Evolutionary conservation across 2,888 invertebrate species (phyloP).

Genomic region (Pimpla rufipes): DNA sequence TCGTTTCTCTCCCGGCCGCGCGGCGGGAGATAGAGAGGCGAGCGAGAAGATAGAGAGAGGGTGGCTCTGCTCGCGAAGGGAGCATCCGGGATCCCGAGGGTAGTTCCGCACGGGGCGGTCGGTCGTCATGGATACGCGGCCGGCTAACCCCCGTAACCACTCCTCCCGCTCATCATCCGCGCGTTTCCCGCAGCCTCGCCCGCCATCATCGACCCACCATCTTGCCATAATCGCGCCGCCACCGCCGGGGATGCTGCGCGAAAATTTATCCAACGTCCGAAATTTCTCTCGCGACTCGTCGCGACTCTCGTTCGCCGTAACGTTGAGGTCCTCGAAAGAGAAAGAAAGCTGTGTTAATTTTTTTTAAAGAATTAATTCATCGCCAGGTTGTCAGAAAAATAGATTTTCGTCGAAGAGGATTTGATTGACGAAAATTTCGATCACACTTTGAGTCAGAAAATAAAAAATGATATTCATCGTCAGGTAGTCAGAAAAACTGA

Average conservation of each 20-base stretch:
- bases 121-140: constrained; percentile 84
- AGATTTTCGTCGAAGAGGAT: too few relatives aligned
- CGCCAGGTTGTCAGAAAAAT: too few relatives aligned
- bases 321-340: neutral
- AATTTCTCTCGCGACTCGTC: neutral
- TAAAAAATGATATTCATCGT: too few relatives aligned
- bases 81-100: constrained; percentile 83
- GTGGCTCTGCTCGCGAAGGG: constrained; percentile 67
- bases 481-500: too few relatives aligned
- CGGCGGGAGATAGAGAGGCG: constrained; percentile 50
- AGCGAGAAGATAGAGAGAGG: constrained; percentile 50
- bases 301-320: neutral
- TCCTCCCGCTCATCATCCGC: constrained; percentile 71
- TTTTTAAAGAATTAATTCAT: neutral
- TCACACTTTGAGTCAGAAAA: too few relatives aligned
- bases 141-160: constrained; percentile 83
- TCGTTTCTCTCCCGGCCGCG: constrained; percentile 49
- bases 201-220: constrained; percentile 86
- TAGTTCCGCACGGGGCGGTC: constrained; percentile 83
- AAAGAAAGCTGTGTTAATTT: constrained; percentile 3
- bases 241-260: constrained; percentile 66
- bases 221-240: constrained; percentile 78
- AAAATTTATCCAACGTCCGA: constrained; percentile 54
- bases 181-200: constrained; percentile 73
- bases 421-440: too few relatives aligned